Evolutionary conservation across 2,113 vertebrate genomes (phyloP), one percentile per base, ranked within the genome.

Genomic region (Mungos mungo): DNA sequence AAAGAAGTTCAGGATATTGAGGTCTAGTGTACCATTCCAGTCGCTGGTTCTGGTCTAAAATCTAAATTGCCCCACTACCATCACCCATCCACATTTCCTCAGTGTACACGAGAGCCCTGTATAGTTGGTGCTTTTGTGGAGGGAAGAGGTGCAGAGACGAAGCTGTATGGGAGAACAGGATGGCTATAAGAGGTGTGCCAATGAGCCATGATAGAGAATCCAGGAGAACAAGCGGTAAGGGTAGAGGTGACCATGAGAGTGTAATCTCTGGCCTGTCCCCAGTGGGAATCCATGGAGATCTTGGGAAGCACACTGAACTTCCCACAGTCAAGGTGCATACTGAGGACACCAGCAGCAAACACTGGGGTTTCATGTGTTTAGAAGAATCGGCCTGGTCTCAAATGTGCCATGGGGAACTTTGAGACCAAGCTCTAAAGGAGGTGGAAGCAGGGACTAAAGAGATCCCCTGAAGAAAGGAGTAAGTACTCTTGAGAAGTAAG

Each of bases 121-220:
- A 7, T 76, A 82, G 83, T 79, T 95, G 74, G 21, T 93, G 29
- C 45, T 77, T 94, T 71, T 95, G 60, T 88, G 50, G 18, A 86
- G 89, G 60, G 84, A 95, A 93, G 50, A 35, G 19, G 13, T 79
- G 19, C 18, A 88, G 16, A 66, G 33, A 80, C 38, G 68, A 82
- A 79, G 57, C 5, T 9, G 12, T 81, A 52, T 33, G 11, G 63
- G 33, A 50, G 66, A 68, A 66, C 5, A 72, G 21, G 47, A 57
- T 35, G 38, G 21, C 47, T 60, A n/a, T 13, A 63, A 57, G 50
- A 95, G 18, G 45, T 69, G 47, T 93, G 25, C 79, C n/a, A 63
- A 52, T 41, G 13, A 76, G 31, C 25, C 74, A 23, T 29, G 71
- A 50, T 8, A 66, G 47, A 81, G 33, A 54, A 93, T n/a, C 69